Conservation (phyloP, 2,113 vertebrate species). For the Triplophysa rosa region DNA sequence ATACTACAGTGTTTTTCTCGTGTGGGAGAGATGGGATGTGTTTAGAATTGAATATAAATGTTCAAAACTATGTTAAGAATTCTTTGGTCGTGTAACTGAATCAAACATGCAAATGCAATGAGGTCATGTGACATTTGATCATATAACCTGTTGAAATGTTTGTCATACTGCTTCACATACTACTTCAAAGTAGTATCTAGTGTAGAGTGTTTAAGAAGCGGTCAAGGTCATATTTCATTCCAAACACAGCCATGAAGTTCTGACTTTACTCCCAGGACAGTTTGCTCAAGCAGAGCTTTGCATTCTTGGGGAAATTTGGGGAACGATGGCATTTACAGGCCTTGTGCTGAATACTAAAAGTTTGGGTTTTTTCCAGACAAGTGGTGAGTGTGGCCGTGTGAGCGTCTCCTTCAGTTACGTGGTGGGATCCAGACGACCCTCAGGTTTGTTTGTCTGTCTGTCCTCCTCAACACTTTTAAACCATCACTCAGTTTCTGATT, state of each 20-base stretch:
- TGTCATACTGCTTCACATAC: background rate
- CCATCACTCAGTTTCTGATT: background rate
- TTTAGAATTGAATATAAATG: too few relatives aligned
- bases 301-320: background rate
- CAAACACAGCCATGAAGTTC: background rate
- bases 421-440: background rate
- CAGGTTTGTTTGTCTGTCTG: slow-evolving; percentile 26
- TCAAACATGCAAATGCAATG: background rate
- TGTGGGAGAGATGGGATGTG: too few relatives aligned
- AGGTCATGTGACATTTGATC: background rate
- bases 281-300: background rate
- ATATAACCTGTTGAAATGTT: background rate
- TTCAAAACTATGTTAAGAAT: too few relatives aligned
- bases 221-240: background rate
- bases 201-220: background rate
- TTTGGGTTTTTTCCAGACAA: background rate
- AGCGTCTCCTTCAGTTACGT: background rate
- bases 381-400: slow-evolving; percentile 4
- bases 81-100: background rate
- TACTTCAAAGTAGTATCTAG: background rate
- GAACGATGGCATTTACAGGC: slow-evolving; percentile 4
- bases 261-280: background rate
- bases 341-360: slow-evolving; percentile 28
- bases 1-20: too few relatives aligned
- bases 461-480: slow-evolving; percentile 19